Evolutionary conservation across 1,140 invertebrate species (phyloP), one percentile per base, ranked within the genome.

Genomic region (Potamilus streckersoni): DNA sequence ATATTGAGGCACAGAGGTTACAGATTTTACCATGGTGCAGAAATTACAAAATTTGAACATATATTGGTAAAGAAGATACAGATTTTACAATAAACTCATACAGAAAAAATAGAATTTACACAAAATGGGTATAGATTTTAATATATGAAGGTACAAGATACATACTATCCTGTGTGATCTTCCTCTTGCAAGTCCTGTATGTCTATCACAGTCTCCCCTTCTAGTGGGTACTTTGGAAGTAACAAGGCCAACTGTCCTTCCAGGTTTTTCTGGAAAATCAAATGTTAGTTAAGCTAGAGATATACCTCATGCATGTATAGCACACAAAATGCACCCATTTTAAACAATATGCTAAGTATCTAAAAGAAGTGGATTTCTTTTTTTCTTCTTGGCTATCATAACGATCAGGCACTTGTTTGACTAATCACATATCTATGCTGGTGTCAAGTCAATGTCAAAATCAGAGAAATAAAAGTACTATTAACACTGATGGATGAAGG

Each of bases 201-300:
- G 66, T 82, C 65, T 57, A 86, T 70, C 71, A 78, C 60, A 5
- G 82, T 82, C 16, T 84, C 82, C 23, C 82, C 80, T 31, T 76
- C 71, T 27, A 79, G 72, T 2, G 82, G 58, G 14, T 79, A 74
- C 64, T 94, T 94, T 73, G 94, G 93, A 8, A 96, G 83, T 17
- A 96, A 88, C 79, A 96, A 91, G 73, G 89, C 85, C 31, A 92
- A 76, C 82, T 92, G 90, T 76, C 89, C 88, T 27, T 93, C 91
- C n/a, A 96, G 86, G 38, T 93, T 94, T 84, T 93, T 92, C 82
- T 95, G 79, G 31, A 80, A 71, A 58, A 60, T 31, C 6, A 6
- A 49, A 49, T 49, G 38, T 49, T 8, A 6, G 11, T 38, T 38
- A 38, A 38, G 38, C 38, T 49, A 49, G 38, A 49, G 38, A 49